Conservation (phyloP, 2,888 invertebrate genomes). For the Brachyopa scutellaris region DNA sequence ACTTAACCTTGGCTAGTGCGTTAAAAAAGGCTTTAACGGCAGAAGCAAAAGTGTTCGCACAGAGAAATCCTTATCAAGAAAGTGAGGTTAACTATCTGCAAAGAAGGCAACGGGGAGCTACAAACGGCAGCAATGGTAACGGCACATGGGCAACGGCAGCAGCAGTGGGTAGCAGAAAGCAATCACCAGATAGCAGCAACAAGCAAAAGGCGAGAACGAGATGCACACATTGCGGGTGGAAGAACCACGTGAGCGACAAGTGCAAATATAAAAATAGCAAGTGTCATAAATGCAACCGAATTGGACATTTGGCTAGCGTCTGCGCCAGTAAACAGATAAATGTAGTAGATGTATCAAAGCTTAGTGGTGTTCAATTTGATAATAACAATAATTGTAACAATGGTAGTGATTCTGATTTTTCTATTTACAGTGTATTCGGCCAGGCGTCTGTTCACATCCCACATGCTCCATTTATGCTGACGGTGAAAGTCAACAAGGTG, state of each 20-base stretch:
- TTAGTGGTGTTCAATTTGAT: neutral
- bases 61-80: no score
- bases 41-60: neutral
- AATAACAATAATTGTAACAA: no score
- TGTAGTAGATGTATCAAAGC: neutral
- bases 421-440: no score
- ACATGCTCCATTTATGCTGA: no score
- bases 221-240: conserved; percentile 21
- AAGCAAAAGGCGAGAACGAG: neutral
- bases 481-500: no score
- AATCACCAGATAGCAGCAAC: neutral
- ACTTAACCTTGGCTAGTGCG: neutral
- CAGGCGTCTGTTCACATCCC: no score
- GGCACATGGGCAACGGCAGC: no score
- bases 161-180: neutral
- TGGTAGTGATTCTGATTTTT: no score
- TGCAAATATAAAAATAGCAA: neutral
- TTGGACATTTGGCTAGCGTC: conserved; percentile 14
- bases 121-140: neutral
- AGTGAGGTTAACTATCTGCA: conserved; percentile 17
- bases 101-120: neutral
- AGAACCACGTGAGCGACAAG: neutral
- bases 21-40: conserved; percentile 1
- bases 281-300: neutral
- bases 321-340: neutral